Percentiles rank a stretch among this genome's conserved stretches.
phyloP scores from a whole-genome alignment of 1,140 invertebrate genomes.

The Drosophila watanabei region DNA sequence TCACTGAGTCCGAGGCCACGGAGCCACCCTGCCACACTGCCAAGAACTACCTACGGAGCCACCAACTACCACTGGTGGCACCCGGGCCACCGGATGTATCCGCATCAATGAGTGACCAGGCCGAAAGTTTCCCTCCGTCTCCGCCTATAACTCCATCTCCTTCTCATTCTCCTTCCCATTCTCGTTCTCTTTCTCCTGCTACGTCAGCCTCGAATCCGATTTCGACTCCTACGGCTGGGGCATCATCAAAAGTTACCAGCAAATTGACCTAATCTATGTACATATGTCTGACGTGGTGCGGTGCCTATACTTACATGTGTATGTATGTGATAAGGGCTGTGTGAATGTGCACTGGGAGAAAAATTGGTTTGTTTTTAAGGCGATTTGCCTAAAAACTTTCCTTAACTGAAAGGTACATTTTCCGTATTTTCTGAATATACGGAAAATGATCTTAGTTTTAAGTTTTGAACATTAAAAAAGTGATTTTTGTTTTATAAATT shows the following conservation, averaged over 20 bases:
- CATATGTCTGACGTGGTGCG: conserved; percentile 24
- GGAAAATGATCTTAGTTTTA: too few relatives aligned
- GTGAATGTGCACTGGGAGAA: conserved; percentile 12
- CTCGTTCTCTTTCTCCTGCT: background rate
- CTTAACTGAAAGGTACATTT: too few relatives aligned
- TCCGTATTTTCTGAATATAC: too few relatives aligned
- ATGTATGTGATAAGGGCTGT: background rate
- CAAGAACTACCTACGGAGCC: conserved; percentile 6
- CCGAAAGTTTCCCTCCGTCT: conserved; percentile 60
- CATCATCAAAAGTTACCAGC: conserved; percentile 65
- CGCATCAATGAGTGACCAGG: conserved; percentile 70
- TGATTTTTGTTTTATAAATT: too few relatives aligned
- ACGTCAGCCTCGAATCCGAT: conserved; percentile 32
- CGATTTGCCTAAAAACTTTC: too few relatives aligned
- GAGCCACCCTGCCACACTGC: background rate
- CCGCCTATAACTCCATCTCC: background rate
- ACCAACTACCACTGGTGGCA: background rate
- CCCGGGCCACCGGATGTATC: conserved; percentile 66
- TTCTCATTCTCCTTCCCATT: background rate
- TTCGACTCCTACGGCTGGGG: conserved; percentile 26
- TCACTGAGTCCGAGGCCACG: background rate
- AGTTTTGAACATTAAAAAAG: too few relatives aligned
- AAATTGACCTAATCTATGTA: conserved; percentile 65
- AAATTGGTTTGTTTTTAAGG: background rate
- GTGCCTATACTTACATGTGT: conserved; percentile 7